Conservation (phyloP, 2,113 vertebrate species). For the Eulacestoma nigropectus region DNA sequence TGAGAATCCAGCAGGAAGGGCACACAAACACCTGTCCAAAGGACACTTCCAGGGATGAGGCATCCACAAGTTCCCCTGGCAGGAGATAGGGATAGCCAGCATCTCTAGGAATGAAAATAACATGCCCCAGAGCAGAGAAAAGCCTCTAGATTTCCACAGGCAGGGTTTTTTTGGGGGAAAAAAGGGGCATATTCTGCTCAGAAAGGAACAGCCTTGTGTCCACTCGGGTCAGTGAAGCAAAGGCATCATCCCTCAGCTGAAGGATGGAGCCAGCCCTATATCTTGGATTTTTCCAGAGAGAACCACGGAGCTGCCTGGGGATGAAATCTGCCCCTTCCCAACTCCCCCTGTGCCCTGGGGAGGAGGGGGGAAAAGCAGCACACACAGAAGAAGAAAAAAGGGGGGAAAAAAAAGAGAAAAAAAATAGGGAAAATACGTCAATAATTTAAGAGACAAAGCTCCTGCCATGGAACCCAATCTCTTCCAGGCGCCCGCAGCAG, state of each 20-base stretch:
- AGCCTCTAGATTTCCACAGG: neutral
- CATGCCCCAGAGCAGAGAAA: neutral
- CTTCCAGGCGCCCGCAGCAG: constrained; percentile 50
- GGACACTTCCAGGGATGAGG: neutral
- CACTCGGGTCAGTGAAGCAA: accelerated
- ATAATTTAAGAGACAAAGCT: constrained; percentile 61
- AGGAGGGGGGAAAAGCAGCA: neutral
- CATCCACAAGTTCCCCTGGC: neutral
- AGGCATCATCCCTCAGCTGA: neutral
- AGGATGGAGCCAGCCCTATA: neutral
- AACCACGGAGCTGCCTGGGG: accelerated
- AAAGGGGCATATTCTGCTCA: neutral
- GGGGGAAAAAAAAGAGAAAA: accelerated
- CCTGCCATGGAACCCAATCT: constrained; percentile 30
- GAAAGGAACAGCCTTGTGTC: neutral
- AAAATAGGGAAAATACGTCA: neutral
- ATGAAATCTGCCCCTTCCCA: neutral
- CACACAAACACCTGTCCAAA: neutral
- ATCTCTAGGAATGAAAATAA: neutral
- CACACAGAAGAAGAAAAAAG: neutral
- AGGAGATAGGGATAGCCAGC: neutral
- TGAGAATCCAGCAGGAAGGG: neutral
- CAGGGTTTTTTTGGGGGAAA: accelerated
- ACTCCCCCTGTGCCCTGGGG: accelerated
- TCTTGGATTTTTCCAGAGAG: neutral